Percentiles rank a stretch among this genome's conserved stretches.
Conservation (phyloP, 2,797 vertebrate species). For the Tragelaphus eurycerus region DNA sequence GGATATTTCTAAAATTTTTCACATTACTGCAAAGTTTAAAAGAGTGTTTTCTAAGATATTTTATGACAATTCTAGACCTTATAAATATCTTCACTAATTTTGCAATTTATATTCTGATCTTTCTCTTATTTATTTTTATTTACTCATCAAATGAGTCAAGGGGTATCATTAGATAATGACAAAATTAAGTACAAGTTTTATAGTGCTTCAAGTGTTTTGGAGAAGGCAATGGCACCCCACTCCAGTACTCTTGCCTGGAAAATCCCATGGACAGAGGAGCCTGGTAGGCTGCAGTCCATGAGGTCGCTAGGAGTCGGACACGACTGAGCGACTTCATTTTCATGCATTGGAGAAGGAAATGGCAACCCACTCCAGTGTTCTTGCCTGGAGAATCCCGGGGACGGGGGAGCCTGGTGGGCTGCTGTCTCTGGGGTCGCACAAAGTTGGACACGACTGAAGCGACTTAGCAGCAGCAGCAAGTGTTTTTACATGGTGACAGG, state of each 20-base stretch:
- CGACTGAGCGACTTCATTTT: too few relatives aligned
- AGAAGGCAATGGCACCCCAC: too few relatives aligned
- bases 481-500: background rate
- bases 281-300: too few relatives aligned
- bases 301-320: too few relatives aligned
- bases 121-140: background rate
- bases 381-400: too few relatives aligned
- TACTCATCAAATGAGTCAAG: background rate
- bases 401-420: too few relatives aligned
- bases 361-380: too few relatives aligned
- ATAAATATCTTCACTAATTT: background rate
- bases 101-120: background rate
- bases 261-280: too few relatives aligned
- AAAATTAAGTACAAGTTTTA: background rate
- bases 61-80: background rate
- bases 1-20: background rate
- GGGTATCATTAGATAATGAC: background rate
- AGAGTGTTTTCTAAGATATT: background rate
- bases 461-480: background rate
- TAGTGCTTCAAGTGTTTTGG: background rate
- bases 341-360: too few relatives aligned
- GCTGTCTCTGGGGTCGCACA: too few relatives aligned
- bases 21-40: background rate
- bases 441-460: too few relatives aligned
- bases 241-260: too few relatives aligned